These are phyloP conservation scores for Morus bassanus DNA, from an alignment of 2,797 vertebrate species.

Conservation along the genomic window DNA sequence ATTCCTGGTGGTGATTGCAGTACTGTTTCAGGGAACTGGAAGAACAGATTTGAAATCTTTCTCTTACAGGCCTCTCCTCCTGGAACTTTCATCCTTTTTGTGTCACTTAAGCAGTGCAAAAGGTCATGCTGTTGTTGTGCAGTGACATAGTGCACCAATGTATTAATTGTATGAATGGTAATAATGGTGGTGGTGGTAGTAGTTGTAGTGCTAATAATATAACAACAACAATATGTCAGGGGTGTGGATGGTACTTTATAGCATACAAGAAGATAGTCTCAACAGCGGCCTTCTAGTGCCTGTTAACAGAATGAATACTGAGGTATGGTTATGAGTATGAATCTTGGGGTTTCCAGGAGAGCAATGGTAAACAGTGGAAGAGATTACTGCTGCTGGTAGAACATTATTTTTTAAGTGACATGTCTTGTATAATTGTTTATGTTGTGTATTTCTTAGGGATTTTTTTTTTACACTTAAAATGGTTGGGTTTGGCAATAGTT, in stretches of 20 bases:
- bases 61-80: not conserved
- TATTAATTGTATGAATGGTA: not conserved
- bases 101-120: not conserved
- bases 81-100: not conserved
- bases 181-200: not conserved
- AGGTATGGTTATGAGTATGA: not conserved
- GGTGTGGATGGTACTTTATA: not conserved
- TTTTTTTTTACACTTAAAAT: not conserved
- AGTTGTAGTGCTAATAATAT: not conserved
- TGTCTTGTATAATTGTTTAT: not conserved
- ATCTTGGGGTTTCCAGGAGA: not conserved
- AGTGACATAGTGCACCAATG: not conserved
- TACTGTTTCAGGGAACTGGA: not conserved
- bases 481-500: not conserved
- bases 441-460: not conserved
- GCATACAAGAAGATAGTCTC: not conserved
- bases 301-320: not conserved
- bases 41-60: not conserved
- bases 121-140: not conserved
- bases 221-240: not conserved
- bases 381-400: not conserved
- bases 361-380: not conserved
- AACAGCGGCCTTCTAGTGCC: not conserved
- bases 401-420: not conserved
- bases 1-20: not conserved